A percentile compares a stretch with the other conserved stretches of the same genome.
Conservation (phyloP, 2,797 vertebrate species). For the Holocentrus rufus region DNA sequence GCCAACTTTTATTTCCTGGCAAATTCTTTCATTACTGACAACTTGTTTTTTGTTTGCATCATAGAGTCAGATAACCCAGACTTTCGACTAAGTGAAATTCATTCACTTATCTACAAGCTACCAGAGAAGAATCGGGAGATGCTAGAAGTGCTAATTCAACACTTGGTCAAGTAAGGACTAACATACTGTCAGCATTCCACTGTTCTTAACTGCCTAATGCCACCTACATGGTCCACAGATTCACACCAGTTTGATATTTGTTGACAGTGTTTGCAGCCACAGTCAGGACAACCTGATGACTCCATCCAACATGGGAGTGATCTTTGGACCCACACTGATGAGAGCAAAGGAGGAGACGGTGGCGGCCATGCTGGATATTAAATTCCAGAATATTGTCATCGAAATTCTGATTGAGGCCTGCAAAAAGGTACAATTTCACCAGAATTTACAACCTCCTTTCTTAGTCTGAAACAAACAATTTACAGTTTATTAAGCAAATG, state of each 20-base stretch:
- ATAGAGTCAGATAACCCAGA: constrained; percentile 95
- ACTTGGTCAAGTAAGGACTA: constrained; percentile 91
- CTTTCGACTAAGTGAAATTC: constrained; percentile 92
- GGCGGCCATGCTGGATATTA: constrained; percentile 99
- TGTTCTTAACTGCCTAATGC: constrained; percentile 1
- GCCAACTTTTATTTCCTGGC: too few relatives aligned
- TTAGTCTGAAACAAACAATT: neutral
- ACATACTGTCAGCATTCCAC: neutral
- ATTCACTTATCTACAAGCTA: constrained; percentile 92
- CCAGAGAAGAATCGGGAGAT: constrained; percentile 96
- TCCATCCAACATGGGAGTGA: constrained; percentile 96
- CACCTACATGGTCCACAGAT: neutral
- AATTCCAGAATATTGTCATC: constrained; percentile 98
- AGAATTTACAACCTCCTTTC: neutral
- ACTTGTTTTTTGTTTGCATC: constrained; percentile 42
- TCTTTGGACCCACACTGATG: constrained; percentile 97
- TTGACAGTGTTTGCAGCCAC: constrained; percentile 89
- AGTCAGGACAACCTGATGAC: constrained; percentile 94
- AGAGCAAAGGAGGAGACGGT: constrained; percentile 96
- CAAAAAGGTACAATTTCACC: constrained; percentile 83
- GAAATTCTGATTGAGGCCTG: constrained; percentile 97
- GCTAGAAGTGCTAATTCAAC: constrained; percentile 92
- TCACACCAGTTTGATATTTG: constrained; percentile 22
- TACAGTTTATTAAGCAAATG: too few relatives aligned
- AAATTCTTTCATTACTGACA: neutral